A percentile compares a stretch with the other conserved stretches of the same genome.
Conservation (phyloP, 2,888 invertebrate species). For the Aphrophora alni region DNA sequence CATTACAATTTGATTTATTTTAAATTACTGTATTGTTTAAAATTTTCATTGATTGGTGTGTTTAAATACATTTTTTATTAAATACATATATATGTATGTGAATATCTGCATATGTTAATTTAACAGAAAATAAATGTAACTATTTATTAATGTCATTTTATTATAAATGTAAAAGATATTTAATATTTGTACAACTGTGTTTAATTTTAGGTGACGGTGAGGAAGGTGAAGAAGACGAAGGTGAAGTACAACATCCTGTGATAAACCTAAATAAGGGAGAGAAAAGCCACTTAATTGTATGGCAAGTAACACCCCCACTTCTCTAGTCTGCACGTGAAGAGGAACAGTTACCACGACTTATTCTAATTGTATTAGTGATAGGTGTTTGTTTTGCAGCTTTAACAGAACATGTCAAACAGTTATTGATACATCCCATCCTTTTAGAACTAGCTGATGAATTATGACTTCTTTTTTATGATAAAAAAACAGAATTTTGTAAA, state of each 20-base stretch:
- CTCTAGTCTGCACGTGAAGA: constrained; percentile 19
- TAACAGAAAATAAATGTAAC: too few relatives aligned
- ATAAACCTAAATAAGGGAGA: constrained; percentile 43
- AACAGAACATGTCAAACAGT: background rate
- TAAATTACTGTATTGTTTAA: too few relatives aligned
- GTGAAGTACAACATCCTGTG: constrained; percentile 84
- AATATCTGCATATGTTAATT: too few relatives aligned
- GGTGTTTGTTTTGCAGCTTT: background rate
- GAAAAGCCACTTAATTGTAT: constrained; percentile 86
- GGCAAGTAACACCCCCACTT: constrained; percentile 71
- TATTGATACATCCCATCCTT: background rate
- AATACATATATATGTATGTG: too few relatives aligned
- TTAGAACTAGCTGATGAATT: background rate
- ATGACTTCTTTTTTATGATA: too few relatives aligned
- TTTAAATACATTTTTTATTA: too few relatives aligned
- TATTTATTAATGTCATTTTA: too few relatives aligned
- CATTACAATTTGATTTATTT: too few relatives aligned
- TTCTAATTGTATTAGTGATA: background rate
- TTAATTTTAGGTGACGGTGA: constrained; percentile 36
- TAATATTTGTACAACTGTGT: too few relatives aligned
- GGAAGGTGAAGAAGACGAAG: constrained; percentile 66
- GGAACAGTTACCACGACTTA: background rate
- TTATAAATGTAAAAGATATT: too few relatives aligned
- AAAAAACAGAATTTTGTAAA: background rate
- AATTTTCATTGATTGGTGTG: too few relatives aligned